Conservation (phyloP, 1,140 invertebrate genomes). For the Goniozus legneri region DNA sequence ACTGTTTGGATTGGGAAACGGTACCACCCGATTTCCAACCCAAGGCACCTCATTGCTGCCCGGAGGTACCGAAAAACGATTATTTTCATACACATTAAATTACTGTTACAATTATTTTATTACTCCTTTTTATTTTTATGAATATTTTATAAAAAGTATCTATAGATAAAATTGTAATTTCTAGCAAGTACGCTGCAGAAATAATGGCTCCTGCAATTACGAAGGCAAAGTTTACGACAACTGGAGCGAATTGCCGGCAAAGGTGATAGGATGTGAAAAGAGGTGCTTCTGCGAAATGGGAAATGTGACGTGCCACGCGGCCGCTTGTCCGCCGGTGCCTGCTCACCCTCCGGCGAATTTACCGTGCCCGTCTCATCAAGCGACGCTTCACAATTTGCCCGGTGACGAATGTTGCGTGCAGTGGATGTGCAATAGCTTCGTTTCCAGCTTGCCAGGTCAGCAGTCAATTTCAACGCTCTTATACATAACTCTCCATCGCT, state of each 20-base stretch:
- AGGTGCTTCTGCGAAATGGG: conserved; percentile 84
- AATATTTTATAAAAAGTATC: no score
- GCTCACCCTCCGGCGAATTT: conserved; percentile 70
- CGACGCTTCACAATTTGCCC: conserved; percentile 65
- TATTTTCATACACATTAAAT: no score
- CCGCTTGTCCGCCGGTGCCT: conserved; percentile 72
- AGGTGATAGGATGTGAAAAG: conserved; percentile 76
- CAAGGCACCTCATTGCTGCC: conserved; percentile 77
- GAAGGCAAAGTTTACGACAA: conserved; percentile 62
- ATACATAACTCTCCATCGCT: no score
- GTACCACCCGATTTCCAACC: conserved; percentile 69
- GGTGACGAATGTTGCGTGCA: conserved; percentile 77
- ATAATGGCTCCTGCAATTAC: conserved; percentile 74
- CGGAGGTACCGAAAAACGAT: no score
- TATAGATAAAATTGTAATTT: no score
- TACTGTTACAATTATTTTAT: no score
- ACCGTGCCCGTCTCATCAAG: conserved; percentile 64
- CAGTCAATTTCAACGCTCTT: no score
- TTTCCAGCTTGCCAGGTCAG: no score
- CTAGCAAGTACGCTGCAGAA: conserved; percentile 67
- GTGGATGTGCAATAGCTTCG: no score
- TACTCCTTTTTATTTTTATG: no score
- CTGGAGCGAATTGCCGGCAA: conserved; percentile 54
- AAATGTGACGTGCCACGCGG: conserved; percentile 76
- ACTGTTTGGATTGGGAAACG: conserved; percentile 81